Evolutionary conservation across 2,888 invertebrate species (phyloP).

Genomic region (Oegoconia quadripuncta): DNA sequence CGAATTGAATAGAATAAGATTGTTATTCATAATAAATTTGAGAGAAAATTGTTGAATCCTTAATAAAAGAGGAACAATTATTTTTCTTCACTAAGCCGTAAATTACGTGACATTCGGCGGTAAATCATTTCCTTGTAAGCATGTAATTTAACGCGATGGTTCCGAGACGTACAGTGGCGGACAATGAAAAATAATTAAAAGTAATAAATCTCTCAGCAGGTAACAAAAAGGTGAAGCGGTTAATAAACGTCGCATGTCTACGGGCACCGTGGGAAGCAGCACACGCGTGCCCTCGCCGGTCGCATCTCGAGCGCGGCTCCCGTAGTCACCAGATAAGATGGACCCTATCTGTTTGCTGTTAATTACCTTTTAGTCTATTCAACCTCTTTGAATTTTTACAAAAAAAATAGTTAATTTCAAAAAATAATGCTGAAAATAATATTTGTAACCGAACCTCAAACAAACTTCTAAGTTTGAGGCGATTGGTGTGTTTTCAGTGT

Average conservation of each 20-base stretch:
- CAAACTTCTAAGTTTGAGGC: no score
- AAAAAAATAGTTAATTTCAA: no score
- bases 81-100: conserved; percentile 29
- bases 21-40: not conserved
- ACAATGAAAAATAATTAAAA: conserved; percentile 79
- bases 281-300: conserved; percentile 32
- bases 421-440: no score
- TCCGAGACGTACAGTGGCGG: conserved; percentile 60
- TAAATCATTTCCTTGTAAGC: conserved; percentile 60
- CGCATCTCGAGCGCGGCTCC: not conserved
- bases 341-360: no score
- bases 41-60: conserved; percentile 9
- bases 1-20: not conserved
- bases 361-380: no score
- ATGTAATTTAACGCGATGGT: conserved; percentile 65
- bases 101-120: conserved; percentile 42
- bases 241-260: conserved; percentile 75
- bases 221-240: conserved; percentile 75
- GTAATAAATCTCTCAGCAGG: conserved; percentile 78
- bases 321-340: not conserved
- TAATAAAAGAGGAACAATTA: conserved; percentile 23
- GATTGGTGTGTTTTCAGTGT: no score
- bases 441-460: no score
- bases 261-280: conserved; percentile 58
- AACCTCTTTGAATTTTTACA: no score